Evolutionary conservation across 2,888 invertebrate species (phyloP).

Genomic region (Geotrupes spiniger): DNA sequence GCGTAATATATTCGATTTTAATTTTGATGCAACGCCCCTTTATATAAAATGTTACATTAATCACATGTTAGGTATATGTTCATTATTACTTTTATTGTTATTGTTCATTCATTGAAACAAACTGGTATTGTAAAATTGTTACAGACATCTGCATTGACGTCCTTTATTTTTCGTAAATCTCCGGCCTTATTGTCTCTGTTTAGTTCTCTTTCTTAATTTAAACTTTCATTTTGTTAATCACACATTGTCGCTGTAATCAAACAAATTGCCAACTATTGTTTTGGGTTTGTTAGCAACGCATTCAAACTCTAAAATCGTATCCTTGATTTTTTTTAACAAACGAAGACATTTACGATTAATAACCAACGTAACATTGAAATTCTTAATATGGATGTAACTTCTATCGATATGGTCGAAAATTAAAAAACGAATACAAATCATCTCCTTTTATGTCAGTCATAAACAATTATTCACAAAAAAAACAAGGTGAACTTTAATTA

Average conservation of each 20-base stretch:
- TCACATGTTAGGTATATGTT: conserved; percentile 34
- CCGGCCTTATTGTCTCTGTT: conserved; percentile 8
- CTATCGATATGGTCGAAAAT: too few species aligned
- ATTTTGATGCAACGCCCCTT: conserved; percentile 36
- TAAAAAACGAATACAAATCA: neutral
- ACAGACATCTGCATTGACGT: conserved; percentile 15
- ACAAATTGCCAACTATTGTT: too few species aligned
- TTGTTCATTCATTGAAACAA: conserved; percentile 22
- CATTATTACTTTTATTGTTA: conserved; percentile 32
- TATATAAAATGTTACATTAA: conserved; percentile 36
- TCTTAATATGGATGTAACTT: too few species aligned
- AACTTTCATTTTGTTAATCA: conserved; percentile 6
- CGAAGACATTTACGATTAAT: too few species aligned
- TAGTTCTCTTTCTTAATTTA: conserved; percentile 9
- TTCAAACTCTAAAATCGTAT: too few species aligned
- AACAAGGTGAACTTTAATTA: neutral
- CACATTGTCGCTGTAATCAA: neutral
- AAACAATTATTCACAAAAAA: too few species aligned
- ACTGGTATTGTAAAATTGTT: conserved; percentile 18
- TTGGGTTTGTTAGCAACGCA: too few species aligned
- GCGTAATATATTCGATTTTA: conserved; percentile 33
- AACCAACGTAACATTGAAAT: too few species aligned
- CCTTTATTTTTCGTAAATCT: conserved; percentile 10
- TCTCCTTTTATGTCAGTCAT: conserved; percentile 12
- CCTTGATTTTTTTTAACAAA: too few species aligned